Percentiles rank a stretch among this genome's conserved stretches.
phyloP scores from a whole-genome alignment of 2,888 invertebrate genomes.

The Oxytorus armatus region DNA sequence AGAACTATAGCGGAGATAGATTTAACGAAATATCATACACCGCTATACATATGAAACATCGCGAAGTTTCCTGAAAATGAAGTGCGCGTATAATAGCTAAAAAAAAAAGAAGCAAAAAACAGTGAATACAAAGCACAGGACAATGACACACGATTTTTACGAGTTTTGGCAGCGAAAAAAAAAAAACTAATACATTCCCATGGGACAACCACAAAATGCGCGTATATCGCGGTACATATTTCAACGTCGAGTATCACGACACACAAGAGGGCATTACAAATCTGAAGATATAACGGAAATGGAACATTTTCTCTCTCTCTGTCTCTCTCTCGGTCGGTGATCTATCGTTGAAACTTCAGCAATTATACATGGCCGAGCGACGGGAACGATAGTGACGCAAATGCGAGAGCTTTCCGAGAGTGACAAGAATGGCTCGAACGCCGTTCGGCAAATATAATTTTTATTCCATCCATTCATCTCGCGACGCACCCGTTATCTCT shows the following conservation, averaged over 20 bases:
- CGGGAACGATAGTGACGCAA: conserved; percentile 65
- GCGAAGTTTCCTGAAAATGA: conserved; percentile 23
- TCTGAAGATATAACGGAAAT: conserved; percentile 65
- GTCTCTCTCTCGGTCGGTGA: conserved; percentile 51
- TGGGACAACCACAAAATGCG: conserved; percentile 41
- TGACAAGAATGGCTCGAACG: conserved; percentile 58
- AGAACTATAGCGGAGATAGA: neutral
- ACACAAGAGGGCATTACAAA: conserved; percentile 62
- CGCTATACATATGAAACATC: conserved; percentile 5
- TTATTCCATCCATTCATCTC: conserved; percentile 65
- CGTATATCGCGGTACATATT: conserved; percentile 54
- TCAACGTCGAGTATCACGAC: conserved; percentile 62
- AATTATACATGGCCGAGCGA: conserved; percentile 69
- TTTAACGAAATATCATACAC: conserved; percentile 3
- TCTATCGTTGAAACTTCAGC: conserved; percentile 72
- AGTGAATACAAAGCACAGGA: neutral
- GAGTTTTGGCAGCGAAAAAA: conserved; percentile 16
- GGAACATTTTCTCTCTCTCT: conserved; percentile 35
- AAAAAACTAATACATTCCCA: conserved; percentile 43
- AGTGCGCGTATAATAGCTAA: neutral
- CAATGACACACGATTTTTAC: conserved; percentile 28
- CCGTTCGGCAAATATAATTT: conserved; percentile 62
- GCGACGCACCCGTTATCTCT: conserved; percentile 58
- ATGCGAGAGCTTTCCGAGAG: conserved; percentile 58
- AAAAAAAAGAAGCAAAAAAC: conserved; percentile 16